Percentiles rank a stretch among this genome's conserved stretches.
phyloP scores from a whole-genome alignment of 2,888 invertebrate species.

The Sesamia inferens region DNA sequence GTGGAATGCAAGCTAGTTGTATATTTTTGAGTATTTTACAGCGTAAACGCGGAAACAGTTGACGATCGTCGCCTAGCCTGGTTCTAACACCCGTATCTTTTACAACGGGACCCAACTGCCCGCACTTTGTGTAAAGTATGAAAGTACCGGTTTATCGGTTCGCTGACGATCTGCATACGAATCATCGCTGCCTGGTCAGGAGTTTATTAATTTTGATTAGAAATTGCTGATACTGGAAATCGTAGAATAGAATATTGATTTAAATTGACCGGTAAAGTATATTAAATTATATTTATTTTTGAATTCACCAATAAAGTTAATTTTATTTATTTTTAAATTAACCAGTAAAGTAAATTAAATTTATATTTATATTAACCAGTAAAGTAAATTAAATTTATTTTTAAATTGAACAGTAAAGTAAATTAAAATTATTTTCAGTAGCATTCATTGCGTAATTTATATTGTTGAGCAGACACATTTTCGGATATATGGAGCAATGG shows the following conservation, averaged over 20 bases:
- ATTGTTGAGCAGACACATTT: too few species aligned
- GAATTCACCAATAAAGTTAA: too few species aligned
- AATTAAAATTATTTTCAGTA: too few species aligned
- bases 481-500: too few species aligned
- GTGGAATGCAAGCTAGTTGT: too few species aligned
- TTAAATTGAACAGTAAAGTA: too few species aligned
- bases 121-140: slow-evolving; percentile 7
- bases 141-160: slow-evolving; percentile 8
- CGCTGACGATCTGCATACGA: slow-evolving; percentile 9
- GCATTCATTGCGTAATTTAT: too few species aligned
- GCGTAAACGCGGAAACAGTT: neutral
- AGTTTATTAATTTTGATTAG: slow-evolving; percentile 30
- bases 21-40: too few species aligned
- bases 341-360: neutral
- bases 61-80: slow-evolving; percentile 8
- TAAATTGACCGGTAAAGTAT: neutral
- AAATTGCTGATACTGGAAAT: neutral
- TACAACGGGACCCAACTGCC: slow-evolving; percentile 13
- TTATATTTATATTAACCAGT: neutral
- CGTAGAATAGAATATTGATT: slow-evolving; percentile 3
- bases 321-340: too few species aligned
- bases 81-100: slow-evolving; percentile 6
- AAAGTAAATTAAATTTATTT: too few species aligned
- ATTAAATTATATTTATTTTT: neutral
- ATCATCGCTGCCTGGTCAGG: slow-evolving; percentile 9